Conservation (phyloP, 1,140 invertebrate genomes). For the Hydropsyche tenuis region DNA sequence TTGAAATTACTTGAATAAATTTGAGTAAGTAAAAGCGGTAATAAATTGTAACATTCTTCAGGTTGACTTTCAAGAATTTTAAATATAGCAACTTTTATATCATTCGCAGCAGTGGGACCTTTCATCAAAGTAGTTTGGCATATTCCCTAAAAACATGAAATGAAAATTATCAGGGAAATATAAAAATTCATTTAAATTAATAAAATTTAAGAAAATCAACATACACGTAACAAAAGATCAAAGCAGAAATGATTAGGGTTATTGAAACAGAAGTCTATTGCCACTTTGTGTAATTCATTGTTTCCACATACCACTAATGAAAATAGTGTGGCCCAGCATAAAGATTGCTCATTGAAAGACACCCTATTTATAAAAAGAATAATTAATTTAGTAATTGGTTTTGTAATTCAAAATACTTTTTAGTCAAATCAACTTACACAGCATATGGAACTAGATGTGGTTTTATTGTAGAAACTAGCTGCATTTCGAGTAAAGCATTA, state of each 20-base stretch:
- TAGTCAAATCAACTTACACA: slow-evolving; percentile 22
- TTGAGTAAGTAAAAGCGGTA: slow-evolving; percentile 39
- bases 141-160: slow-evolving; percentile 42
- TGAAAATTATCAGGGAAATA: neutral
- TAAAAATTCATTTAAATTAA: neutral
- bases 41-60: slow-evolving; percentile 30
- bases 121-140: slow-evolving; percentile 32
- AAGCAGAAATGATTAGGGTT: slow-evolving; percentile 57
- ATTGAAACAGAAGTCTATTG: slow-evolving; percentile 55
- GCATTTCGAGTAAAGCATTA: slow-evolving; percentile 16
- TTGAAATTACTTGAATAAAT: slow-evolving; percentile 41
- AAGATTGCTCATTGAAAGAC: slow-evolving; percentile 58
- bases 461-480: slow-evolving; percentile 25
- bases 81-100: slow-evolving; percentile 32
- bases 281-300: slow-evolving; percentile 53
- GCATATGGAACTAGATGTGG: slow-evolving; percentile 34
- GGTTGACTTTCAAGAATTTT: slow-evolving; percentile 38
- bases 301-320: slow-evolving; percentile 55
- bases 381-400: slow-evolving; percentile 14
- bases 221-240: slow-evolving; percentile 57
- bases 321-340: slow-evolving; percentile 59
- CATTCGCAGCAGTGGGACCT: slow-evolving; percentile 3
- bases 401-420: slow-evolving; percentile 11
- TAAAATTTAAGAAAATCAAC: slow-evolving; percentile 35
- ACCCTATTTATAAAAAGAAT: slow-evolving; percentile 52